Evolutionary conservation across 1,140 invertebrate species (phyloP).

Genomic region (Cotesia chilonis): DNA sequence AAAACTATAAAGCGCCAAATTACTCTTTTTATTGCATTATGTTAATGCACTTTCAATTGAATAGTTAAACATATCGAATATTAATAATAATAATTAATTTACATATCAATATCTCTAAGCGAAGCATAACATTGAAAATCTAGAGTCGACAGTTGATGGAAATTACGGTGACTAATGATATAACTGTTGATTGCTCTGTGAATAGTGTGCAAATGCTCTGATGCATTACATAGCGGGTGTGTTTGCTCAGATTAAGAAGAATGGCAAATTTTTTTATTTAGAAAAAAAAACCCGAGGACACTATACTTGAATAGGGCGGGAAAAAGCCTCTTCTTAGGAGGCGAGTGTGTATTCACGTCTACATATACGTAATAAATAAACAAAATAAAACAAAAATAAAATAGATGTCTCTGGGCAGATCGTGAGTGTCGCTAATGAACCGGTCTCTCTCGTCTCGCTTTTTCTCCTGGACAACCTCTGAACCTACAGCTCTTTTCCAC

Average conservation of each 20-base stretch:
- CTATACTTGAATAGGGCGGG: not conserved
- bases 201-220: slow-evolving; percentile 19
- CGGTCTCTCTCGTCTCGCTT: slow-evolving; percentile 41
- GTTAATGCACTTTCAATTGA: too few species aligned
- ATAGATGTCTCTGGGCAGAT: slow-evolving; percentile 37
- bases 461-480: slow-evolving; percentile 13
- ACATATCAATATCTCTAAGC: too few species aligned
- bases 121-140: not conserved
- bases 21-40: too few species aligned
- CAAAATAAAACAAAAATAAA: slow-evolving; percentile 35
- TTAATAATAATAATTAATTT: too few species aligned
- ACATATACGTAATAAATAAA: slow-evolving; percentile 9
- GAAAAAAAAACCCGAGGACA: not conserved
- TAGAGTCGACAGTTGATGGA: slow-evolving; percentile 5
- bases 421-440: slow-evolving; percentile 43
- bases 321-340: not conserved
- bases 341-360: not conserved
- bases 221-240: not conserved
- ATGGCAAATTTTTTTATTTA: slow-evolving; percentile 20
- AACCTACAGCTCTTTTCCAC: slow-evolving; percentile 29
- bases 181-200: slow-evolving; percentile 2
- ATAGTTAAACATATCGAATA: too few species aligned
- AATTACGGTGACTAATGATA: not conserved
- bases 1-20: too few species aligned
- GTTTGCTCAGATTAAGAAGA: slow-evolving; percentile 23